Conservation (phyloP, 2,113 vertebrate species). For the Pollimyrus isidori region DNA sequence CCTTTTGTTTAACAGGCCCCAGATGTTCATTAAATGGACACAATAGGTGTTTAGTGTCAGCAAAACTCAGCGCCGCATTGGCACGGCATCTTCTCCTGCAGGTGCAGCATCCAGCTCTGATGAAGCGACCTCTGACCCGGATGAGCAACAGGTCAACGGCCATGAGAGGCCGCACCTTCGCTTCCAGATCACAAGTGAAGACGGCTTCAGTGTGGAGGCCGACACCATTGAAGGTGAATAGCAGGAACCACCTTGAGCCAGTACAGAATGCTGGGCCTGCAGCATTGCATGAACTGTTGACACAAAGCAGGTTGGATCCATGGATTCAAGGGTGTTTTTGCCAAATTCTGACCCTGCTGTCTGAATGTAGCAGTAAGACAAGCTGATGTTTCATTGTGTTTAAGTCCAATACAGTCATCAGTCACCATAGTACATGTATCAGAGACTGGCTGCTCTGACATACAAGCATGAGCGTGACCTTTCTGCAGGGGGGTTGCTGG, state of each 20-base stretch:
- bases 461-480: neutral
- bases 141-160: conserved; percentile 53
- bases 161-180: conserved; percentile 69
- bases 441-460: neutral
- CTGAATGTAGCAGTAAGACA: neutral
- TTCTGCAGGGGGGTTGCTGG: neutral
- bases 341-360: neutral
- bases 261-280: neutral
- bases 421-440: neutral
- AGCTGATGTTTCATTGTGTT: neutral
- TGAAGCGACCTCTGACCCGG: conserved; percentile 59
- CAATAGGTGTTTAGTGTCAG: neutral
- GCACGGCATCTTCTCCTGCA: conserved; percentile 14
- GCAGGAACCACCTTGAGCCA: neutral
- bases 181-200: conserved; percentile 84
- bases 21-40: neutral
- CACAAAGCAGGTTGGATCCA: too few relatives aligned
- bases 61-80: neutral
- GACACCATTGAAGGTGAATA: conserved; percentile 76
- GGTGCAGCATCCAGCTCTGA: conserved; percentile 70
- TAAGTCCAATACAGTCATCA: neutral
- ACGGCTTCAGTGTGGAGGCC: conserved; percentile 76
- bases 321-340: neutral
- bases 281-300: neutral
- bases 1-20: neutral